These are phyloP conservation scores for Parotocinclus haroldoi DNA, from an alignment of 2,797 vertebrate genomes.

Conservation along the genomic window DNA sequence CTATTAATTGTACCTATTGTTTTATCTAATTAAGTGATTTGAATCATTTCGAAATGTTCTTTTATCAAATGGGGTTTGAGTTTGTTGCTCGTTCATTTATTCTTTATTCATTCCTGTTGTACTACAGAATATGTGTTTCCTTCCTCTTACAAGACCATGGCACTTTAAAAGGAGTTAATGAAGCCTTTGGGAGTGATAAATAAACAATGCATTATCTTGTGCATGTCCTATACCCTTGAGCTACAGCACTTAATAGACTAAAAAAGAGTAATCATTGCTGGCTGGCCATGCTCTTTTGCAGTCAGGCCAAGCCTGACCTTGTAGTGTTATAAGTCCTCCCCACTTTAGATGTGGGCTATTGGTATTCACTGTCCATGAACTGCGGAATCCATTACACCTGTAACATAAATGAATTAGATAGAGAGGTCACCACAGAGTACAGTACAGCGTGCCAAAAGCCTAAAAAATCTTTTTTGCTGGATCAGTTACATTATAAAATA, in stretches of 20 bases:
- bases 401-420: slow-evolving; percentile 39
- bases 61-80: neutral
- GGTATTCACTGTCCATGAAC: slow-evolving; percentile 41
- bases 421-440: slow-evolving; percentile 30
- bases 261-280: slow-evolving; percentile 84
- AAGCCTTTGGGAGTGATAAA: slow-evolving; percentile 86
- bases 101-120: neutral
- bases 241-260: slow-evolving; percentile 84
- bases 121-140: slow-evolving; percentile 28
- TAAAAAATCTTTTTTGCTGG: neutral
- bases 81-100: neutral
- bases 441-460: slow-evolving; percentile 28
- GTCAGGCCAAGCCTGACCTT: slow-evolving; percentile 77
- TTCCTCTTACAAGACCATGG: slow-evolving; percentile 53
- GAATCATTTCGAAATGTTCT: neutral
- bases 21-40: too few species aligned
- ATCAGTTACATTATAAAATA: neutral
- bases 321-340: slow-evolving; percentile 71
- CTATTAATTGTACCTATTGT: too few species aligned
- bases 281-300: slow-evolving; percentile 73
- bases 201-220: slow-evolving; percentile 86
- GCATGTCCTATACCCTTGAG: slow-evolving; percentile 80
- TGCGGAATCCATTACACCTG: slow-evolving; percentile 44
- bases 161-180: slow-evolving; percentile 79
- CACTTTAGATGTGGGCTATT: slow-evolving; percentile 37